phyloP scores from a whole-genome alignment of 2,888 invertebrate genomes.

The Lampropteryx suffumata region DNA sequence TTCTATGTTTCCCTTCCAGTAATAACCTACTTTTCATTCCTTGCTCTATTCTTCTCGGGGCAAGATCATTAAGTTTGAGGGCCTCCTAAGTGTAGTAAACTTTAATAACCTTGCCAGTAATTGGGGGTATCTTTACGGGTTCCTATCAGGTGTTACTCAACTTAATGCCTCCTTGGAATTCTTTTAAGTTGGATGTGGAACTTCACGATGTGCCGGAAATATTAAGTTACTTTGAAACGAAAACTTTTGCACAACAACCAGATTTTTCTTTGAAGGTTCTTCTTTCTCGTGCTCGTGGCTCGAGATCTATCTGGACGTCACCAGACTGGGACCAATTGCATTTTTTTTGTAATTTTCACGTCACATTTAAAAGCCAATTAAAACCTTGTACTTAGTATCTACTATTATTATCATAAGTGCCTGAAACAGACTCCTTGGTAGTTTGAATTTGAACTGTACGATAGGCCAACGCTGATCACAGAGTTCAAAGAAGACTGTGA shows the following conservation, averaged over 20 bases:
- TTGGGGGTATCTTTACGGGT: constrained; percentile 50
- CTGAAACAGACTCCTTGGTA: too few species aligned
- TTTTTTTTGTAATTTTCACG: too few species aligned
- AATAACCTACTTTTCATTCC: constrained; percentile 15
- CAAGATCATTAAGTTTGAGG: constrained; percentile 54
- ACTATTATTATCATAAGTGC: too few species aligned
- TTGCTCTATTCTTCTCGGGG: constrained; percentile 41
- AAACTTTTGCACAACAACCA: not conserved
- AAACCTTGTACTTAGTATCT: too few species aligned
- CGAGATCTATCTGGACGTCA: too few species aligned
- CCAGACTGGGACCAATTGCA: too few species aligned
- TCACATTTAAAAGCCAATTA: too few species aligned
- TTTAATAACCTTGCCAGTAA: constrained; percentile 54
- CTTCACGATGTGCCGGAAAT: constrained; percentile 20
- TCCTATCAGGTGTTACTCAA: constrained; percentile 52
- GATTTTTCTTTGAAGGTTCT: too few species aligned
- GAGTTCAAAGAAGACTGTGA: too few species aligned
- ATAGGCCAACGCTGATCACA: too few species aligned
- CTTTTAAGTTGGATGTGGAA: constrained; percentile 27
- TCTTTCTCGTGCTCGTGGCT: too few species aligned
- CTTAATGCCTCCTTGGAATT: constrained; percentile 37
- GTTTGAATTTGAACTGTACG: too few species aligned
- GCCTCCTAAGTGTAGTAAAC: constrained; percentile 51
- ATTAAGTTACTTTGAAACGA: not conserved
- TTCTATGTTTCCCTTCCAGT: constrained; percentile 19